A percentile compares a stretch with the other conserved stretches of the same genome.
Conservation (phyloP, 2,113 vertebrate genomes). For the Gymnogyps californianus region DNA sequence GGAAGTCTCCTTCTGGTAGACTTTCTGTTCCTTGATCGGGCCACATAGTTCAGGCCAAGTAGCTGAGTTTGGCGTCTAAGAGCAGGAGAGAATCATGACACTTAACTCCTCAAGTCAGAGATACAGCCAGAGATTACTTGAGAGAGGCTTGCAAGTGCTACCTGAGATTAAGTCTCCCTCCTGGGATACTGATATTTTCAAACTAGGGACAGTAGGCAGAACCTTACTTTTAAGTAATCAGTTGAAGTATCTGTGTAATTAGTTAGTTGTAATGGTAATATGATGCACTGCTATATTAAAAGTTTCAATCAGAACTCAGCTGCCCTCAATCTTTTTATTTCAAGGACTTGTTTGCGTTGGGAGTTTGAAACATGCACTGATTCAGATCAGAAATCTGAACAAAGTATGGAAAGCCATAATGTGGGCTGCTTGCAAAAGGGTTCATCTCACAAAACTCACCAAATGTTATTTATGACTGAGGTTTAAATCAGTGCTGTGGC, state of each 20-base stretch:
- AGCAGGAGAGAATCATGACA: not conserved
- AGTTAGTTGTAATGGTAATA: not conserved
- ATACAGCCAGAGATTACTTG: not conserved
- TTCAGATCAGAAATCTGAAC: not conserved
- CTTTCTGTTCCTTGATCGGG: not conserved
- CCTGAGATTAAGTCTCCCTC: not conserved
- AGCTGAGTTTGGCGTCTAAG: not conserved
- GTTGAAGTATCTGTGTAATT: not conserved
- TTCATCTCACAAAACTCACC: not conserved
- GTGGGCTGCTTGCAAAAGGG: not conserved
- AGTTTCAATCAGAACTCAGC: not conserved
- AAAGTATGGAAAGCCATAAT: not conserved
- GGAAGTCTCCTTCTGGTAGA: not conserved
- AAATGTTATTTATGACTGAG: not conserved
- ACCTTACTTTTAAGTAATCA: not conserved
- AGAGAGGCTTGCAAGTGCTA: not conserved
- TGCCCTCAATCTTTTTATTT: not conserved
- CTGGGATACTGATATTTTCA: not conserved
- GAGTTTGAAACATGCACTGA: not conserved
- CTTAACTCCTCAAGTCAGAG: not conserved
- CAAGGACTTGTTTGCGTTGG: not conserved
- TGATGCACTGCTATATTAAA: not conserved
- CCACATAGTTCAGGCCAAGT: not conserved
- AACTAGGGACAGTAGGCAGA: not conserved
- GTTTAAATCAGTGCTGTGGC: not conserved